Base-by-base conservation (phyloP, 2,113 vertebrate genomes). In the Heptranchias perlo region DNA sequence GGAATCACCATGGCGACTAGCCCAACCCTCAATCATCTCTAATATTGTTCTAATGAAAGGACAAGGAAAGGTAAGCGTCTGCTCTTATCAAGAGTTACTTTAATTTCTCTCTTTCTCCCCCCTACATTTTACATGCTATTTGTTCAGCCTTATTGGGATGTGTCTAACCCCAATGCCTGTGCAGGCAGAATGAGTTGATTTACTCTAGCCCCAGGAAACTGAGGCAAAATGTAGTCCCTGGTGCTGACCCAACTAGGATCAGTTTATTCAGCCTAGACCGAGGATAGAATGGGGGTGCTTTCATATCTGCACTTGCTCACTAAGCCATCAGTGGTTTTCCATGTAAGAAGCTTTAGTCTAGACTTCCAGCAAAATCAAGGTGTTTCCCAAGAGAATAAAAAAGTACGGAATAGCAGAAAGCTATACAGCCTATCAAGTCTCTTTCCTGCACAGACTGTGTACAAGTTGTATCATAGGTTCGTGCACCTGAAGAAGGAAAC, bases 11-110 rank as follows among this genome's bases (percentile, higher is more conserved):
- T 99, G 99, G 99, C 98, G 99, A 97, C 98, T 99, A 96, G 98
- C 98, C 2, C 99, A 99, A 96, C 99, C 99, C 0, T 99, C 99
- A 8, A 99, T 99, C 97, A 99, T 99, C 97, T 99, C 99, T 96
- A 99, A 98, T 96, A 99, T 99, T 0, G 99, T 99, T 96, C 97
- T 99, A 96, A 99, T 99, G 98, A 99, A 99, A 98, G 99, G 99
- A 96, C 99, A 99, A 97, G 99, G 99, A 97, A 99, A 99, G 98
- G 99, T 99, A 97, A 98, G 98, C 87, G 11, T 86, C 96, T 95
- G 96, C 4, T 64, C 39, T n/a, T 8, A 47, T 94, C 52, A 61
- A 54, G 14, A 35, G 14, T 6, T 18, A 61, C 87, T 61, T 35
- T 13, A 1, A 31, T 61, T 61, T n/a, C 54, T n/a, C 54, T 58